phyloP scores from a whole-genome alignment of 1,140 invertebrate species.

The Rhizoglyphus robini region DNA sequence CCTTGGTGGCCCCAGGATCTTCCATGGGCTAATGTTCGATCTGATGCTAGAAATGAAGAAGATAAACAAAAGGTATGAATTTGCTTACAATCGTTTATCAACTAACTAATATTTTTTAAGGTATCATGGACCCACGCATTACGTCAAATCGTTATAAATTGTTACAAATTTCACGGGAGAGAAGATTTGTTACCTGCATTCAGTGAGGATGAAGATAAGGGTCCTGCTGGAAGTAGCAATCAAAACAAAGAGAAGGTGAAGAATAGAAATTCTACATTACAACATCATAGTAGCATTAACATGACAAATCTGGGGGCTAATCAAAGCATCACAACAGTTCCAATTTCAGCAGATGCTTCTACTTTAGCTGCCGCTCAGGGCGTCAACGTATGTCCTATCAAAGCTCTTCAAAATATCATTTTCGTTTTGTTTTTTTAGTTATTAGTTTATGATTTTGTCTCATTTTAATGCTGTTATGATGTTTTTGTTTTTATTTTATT shows the following conservation, averaged over 20 bases:
- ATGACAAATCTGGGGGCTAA: constrained; percentile 9
- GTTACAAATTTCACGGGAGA: constrained; percentile 91
- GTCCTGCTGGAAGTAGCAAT: background rate
- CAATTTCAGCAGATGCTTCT: constrained; percentile 15
- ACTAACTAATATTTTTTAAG: constrained; percentile 37
- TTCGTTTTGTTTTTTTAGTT: background rate
- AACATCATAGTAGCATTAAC: constrained; percentile 16
- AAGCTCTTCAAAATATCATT: background rate
- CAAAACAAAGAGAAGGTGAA: constrained; percentile 27
- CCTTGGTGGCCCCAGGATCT: constrained; percentile 95
- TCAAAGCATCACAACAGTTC: constrained; percentile 11
- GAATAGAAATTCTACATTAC: constrained; percentile 8
- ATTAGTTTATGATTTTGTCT: background rate
- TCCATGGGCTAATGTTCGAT: constrained; percentile 92
- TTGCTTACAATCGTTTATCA: constrained; percentile 15
- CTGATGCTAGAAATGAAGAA: constrained; percentile 88
- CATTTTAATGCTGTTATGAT: background rate
- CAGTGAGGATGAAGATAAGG: constrained; percentile 73
- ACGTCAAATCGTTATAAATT: constrained; percentile 91
- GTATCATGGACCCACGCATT: constrained; percentile 97
- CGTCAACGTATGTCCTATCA: constrained; percentile 18
- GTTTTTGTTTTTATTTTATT: constrained; percentile 8
- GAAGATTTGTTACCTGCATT: constrained; percentile 90
- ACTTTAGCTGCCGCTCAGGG: constrained; percentile 21
- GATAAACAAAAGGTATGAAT: constrained; percentile 80